Evolutionary conservation across 1,140 invertebrate species (phyloP).

Genomic region (Pollicipes pollicipes): DNA sequence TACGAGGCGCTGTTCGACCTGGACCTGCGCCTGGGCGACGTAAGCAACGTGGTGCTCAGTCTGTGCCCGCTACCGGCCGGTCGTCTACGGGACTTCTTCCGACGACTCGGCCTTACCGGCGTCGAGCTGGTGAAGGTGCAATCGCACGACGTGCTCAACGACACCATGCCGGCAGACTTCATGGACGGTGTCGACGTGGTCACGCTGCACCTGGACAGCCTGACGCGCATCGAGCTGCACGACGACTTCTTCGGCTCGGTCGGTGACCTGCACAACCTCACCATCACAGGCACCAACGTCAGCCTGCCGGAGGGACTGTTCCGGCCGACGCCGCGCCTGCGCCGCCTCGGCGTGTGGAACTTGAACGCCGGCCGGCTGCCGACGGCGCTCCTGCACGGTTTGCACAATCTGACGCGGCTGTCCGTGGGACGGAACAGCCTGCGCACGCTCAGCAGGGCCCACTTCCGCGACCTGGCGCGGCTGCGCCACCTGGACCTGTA

Average conservation of each 20-base stretch:
- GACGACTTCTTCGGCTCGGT: neutral
- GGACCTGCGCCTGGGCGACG: neutral
- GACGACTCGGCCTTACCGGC: neutral
- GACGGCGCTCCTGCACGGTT: slow-evolving; percentile 35
- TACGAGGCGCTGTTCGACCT: neutral
- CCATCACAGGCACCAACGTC: slow-evolving; percentile 28
- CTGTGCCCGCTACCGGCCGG: neutral
- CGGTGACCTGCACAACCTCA: slow-evolving; percentile 36
- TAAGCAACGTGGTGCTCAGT: neutral
- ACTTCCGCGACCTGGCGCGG: slow-evolving; percentile 5
- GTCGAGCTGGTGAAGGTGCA: neutral
- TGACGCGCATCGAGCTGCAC: neutral
- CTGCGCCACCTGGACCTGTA: slow-evolving; percentile 29
- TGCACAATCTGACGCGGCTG: slow-evolving; percentile 26
- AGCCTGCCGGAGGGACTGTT: slow-evolving; percentile 38
- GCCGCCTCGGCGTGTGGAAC: slow-evolving; percentile 39
- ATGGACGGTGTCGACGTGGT: neutral
- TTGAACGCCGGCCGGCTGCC: slow-evolving; percentile 38
- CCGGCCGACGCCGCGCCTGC: slow-evolving; percentile 35
- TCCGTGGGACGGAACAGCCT: neutral
- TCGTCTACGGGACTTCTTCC: neutral
- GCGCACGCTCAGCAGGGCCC: neutral
- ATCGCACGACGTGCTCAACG: neutral
- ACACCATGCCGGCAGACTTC: neutral
- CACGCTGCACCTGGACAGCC: neutral